Evolutionary conservation across 2,113 vertebrate species (phyloP).

Genomic region (Scytalopus superciliaris): DNA sequence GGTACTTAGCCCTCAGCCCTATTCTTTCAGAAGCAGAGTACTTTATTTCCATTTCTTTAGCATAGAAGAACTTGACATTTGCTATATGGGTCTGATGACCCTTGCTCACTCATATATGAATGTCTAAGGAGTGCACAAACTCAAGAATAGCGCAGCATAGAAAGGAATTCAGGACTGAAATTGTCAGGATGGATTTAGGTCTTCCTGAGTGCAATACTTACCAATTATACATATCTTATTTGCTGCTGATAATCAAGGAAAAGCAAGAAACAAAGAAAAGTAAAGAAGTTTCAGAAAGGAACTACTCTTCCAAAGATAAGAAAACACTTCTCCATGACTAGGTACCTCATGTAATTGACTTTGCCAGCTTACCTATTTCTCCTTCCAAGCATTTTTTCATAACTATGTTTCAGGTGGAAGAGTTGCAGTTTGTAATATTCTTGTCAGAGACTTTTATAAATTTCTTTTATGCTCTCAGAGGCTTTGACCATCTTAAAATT

Average conservation of each 20-base stretch:
- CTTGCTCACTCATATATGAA: background rate
- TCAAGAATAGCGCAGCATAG: background rate
- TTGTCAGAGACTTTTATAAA: background rate
- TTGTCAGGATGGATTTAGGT: background rate
- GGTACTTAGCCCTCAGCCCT: slow-evolving; percentile 21
- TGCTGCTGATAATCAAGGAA: background rate
- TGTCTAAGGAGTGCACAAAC: background rate
- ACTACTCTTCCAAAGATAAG: background rate
- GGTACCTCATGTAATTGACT: background rate
- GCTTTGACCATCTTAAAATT: background rate
- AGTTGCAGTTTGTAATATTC: background rate
- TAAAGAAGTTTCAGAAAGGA: background rate
- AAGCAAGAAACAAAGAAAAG: background rate
- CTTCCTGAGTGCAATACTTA: background rate
- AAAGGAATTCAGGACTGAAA: background rate
- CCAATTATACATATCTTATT: background rate
- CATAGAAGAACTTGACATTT: slow-evolving; percentile 48
- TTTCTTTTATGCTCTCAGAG: background rate
- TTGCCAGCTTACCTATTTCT: background rate
- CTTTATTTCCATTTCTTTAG: slow-evolving; percentile 19
- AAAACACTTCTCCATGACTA: background rate
- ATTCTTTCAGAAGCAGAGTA: background rate
- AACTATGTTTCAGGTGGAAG: background rate
- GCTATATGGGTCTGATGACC: background rate
- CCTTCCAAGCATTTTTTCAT: background rate